Evolutionary conservation across 1,140 invertebrate genomes (phyloP).

Genomic region (Pissodes strobi): DNA sequence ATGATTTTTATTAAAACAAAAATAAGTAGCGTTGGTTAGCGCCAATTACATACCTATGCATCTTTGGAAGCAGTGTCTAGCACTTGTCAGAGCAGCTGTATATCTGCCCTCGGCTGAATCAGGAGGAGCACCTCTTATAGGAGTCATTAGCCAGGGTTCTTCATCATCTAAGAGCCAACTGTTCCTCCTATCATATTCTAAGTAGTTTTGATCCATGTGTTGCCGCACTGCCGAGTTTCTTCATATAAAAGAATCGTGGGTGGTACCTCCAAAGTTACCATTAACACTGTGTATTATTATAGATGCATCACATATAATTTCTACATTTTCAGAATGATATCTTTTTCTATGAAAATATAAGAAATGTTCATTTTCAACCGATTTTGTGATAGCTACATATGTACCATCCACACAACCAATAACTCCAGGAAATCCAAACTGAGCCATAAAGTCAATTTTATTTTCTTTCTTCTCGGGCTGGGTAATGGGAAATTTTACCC

Average conservation of each 20-base stretch:
- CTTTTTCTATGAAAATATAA: conserved; percentile 23
- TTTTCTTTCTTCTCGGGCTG: background rate
- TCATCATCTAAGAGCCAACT: conserved; percentile 35
- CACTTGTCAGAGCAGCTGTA: conserved; percentile 3
- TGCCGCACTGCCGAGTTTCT: conserved; percentile 12
- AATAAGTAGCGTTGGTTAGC: too few relatives aligned
- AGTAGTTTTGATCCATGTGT: conserved; percentile 10
- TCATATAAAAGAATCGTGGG: conserved; percentile 46
- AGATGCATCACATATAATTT: conserved; percentile 18
- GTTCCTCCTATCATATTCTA: background rate
- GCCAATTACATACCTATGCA: conserved; percentile 1
- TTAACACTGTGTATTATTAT: conserved; percentile 42
- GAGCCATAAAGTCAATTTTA: conserved; percentile 10
- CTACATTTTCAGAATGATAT: background rate
- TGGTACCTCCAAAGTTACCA: conserved; percentile 44
- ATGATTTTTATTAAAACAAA: too few relatives aligned
- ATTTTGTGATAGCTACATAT: conserved; percentile 41
- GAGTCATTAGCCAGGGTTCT: conserved; percentile 39
- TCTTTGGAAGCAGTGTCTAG: conserved; percentile 10
- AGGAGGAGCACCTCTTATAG: conserved; percentile 12
- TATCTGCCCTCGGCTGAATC: conserved; percentile 8
- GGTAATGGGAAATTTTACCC: background rate
- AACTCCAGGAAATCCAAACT: too few relatives aligned
- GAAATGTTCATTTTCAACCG: conserved; percentile 24
- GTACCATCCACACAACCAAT: conserved; percentile 48